Conservation (phyloP, 1,140 invertebrate genomes). For the Proales similis region DNA sequence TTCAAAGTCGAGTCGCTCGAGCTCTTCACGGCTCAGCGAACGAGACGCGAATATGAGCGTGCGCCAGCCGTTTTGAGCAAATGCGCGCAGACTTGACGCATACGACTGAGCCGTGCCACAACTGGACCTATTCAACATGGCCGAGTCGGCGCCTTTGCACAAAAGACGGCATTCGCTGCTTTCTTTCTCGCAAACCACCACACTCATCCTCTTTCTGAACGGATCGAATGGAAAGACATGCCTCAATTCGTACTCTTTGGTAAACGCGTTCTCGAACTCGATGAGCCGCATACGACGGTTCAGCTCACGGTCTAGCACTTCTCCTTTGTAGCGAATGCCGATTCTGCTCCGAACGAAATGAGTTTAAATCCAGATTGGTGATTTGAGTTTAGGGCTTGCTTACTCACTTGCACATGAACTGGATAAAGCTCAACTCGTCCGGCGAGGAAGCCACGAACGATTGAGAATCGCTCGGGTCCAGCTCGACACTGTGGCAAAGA, state of each 20-base stretch:
- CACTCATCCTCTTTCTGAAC: slow-evolving; percentile 86
- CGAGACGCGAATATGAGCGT: slow-evolving; percentile 19
- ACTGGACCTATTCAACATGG: background rate
- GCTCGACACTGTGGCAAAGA: slow-evolving; percentile 23
- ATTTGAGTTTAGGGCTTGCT: slow-evolving; percentile 36
- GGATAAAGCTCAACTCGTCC: slow-evolving; percentile 66
- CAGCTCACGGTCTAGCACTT: too few relatives aligned
- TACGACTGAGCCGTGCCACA: slow-evolving; percentile 9
- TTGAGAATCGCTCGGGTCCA: slow-evolving; percentile 9
- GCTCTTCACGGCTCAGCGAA: slow-evolving; percentile 3
- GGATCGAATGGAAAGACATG: slow-evolving; percentile 88
- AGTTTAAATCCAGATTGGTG: background rate
- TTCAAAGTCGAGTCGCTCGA: background rate
- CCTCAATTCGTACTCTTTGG: slow-evolving; percentile 65
- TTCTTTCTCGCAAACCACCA: slow-evolving; percentile 68
- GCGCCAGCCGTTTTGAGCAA: slow-evolving; percentile 37
- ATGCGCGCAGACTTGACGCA: slow-evolving; percentile 1
- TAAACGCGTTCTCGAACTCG: background rate
- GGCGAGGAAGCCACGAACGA: slow-evolving; percentile 80
- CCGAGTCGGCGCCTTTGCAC: slow-evolving; percentile 76
- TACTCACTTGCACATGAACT: slow-evolving; percentile 53
- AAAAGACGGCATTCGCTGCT: slow-evolving; percentile 72
- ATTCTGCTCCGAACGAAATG: too few relatives aligned
- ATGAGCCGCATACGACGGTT: background rate
- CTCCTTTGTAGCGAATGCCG: too few relatives aligned